These are phyloP conservation scores for Tolypeutes matacus DNA, from an alignment of 2,797 vertebrate species.

Conservation along the genomic window DNA sequence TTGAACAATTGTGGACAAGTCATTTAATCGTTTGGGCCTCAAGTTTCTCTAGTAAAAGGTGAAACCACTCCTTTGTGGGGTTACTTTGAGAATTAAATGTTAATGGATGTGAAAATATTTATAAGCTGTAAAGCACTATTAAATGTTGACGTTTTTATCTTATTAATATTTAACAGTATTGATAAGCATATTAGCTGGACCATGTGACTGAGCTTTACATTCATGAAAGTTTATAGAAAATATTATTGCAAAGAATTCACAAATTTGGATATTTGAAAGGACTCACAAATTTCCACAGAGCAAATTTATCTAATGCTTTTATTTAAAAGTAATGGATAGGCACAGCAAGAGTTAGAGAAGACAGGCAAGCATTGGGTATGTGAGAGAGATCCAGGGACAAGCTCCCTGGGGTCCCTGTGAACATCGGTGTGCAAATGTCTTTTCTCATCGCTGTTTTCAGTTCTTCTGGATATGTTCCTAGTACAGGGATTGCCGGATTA, in stretches of 20 bases:
- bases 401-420: background rate
- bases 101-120: constrained; percentile 33
- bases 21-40: constrained; percentile 40
- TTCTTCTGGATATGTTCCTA: too few relatives aligned
- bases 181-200: background rate
- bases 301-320: constrained; percentile 27
- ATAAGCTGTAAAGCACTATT: constrained; percentile 10
- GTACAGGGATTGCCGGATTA: too few relatives aligned
- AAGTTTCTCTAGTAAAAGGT: constrained; percentile 40
- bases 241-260: constrained; percentile 25
- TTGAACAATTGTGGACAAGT: constrained; percentile 1
- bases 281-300: constrained; percentile 7
- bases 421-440: too few relatives aligned
- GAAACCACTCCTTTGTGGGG: background rate
- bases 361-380: background rate
- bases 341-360: background rate
- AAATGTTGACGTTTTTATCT: background rate
- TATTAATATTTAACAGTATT: constrained; percentile 20
- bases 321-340: background rate
- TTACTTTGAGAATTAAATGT: constrained; percentile 6
- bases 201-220: background rate
- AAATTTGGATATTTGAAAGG: constrained; percentile 43
- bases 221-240: constrained; percentile 41
- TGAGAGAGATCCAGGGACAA: background rate
- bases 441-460: too few relatives aligned